Conservation (phyloP, 1,140 invertebrate genomes). For the Brachionus calyciflorus region DNA sequence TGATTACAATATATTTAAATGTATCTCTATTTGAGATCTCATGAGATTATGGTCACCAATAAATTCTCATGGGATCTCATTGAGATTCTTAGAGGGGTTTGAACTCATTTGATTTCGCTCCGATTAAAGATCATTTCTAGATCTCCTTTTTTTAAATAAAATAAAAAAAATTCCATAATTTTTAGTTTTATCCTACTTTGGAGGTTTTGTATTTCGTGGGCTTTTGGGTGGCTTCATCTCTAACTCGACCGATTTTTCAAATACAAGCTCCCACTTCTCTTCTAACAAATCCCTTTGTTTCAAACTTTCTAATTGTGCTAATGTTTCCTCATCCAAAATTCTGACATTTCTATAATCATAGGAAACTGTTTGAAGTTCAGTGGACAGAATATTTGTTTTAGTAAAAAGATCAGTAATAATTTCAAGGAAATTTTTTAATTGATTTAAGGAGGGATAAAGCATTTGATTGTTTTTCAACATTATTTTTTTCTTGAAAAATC, state of each 20-base stretch:
- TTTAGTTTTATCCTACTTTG: conserved; percentile 15
- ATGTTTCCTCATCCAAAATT: neutral
- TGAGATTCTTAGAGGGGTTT: too few species aligned
- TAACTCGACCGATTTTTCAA: conserved; percentile 11
- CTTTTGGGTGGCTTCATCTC: conserved; percentile 7
- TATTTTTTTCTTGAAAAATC: too few species aligned
- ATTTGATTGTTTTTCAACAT: too few species aligned
- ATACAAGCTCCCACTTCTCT: neutral
- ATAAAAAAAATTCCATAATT: conserved; percentile 13
- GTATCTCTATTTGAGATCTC: too few species aligned
- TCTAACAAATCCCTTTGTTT: conserved; percentile 5
- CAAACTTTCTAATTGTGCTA: neutral
- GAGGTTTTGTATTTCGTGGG: neutral
- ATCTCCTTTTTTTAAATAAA: conserved; percentile 9
- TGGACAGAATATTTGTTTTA: conserved; percentile 1
- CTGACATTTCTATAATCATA: conserved; percentile 16
- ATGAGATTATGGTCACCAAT: too few species aligned
- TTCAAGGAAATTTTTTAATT: too few species aligned
- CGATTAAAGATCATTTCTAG: neutral
- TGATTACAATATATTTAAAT: too few species aligned
- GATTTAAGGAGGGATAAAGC: too few species aligned
- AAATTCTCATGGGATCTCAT: too few species aligned
- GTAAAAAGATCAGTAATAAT: too few species aligned
- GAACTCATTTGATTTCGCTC: neutral
- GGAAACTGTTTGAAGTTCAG: neutral